Evolutionary conservation across 2,797 vertebrate species (phyloP).

Genomic region (Pantherophis alleghaniensis): DNA sequence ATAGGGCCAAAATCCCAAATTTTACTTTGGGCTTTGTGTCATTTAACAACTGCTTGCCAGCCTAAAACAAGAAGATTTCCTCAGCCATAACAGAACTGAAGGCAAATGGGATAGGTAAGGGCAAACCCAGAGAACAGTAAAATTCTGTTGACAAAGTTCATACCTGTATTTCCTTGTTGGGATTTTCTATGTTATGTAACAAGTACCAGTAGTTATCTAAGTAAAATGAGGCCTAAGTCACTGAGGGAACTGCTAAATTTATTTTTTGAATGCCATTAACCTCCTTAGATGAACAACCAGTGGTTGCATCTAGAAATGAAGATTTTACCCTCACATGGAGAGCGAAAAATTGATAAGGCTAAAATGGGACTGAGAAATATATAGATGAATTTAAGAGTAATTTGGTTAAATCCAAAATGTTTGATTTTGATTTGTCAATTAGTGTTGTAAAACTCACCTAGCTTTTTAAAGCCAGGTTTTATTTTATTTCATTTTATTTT

Average conservation of each 20-base stretch:
- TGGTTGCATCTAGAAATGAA: background rate
- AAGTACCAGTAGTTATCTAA: constrained; percentile 28
- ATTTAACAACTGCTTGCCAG: background rate
- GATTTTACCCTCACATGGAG: background rate
- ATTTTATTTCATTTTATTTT: background rate
- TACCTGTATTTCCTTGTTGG: background rate
- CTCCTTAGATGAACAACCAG: constrained; percentile 36
- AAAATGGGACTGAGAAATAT: background rate
- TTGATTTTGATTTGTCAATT: background rate
- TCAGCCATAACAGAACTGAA: background rate
- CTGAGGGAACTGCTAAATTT: constrained; percentile 22
- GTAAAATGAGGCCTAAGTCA: constrained; percentile 44
- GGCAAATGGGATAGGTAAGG: background rate
- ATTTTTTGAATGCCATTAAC: constrained; percentile 27
- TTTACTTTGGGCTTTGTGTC: background rate
- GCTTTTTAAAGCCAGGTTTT: background rate
- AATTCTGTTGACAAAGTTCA: background rate
- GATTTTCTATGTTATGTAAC: constrained; percentile 20
- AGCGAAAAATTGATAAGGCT: background rate
- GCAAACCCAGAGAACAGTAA: background rate
- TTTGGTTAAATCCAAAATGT: background rate
- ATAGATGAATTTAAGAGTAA: background rate
- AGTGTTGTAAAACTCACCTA: background rate
- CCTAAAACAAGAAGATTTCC: background rate
- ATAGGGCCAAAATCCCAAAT: background rate